These are phyloP conservation scores for Scotopteryx bipunctaria DNA, from an alignment of 2,888 invertebrate species.

Conservation along the genomic window DNA sequence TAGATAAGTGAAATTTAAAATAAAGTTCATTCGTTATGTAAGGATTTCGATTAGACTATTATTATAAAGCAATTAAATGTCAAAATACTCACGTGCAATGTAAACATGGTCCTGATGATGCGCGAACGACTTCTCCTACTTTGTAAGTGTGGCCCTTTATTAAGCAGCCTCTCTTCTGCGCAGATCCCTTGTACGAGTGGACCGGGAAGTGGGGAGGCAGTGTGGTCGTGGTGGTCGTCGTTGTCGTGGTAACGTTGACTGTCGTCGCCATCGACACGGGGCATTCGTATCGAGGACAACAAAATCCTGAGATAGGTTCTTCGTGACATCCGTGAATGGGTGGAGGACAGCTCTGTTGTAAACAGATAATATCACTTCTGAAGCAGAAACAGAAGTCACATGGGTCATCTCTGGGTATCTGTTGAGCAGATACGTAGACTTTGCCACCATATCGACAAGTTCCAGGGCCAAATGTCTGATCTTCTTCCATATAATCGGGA, in stretches of 20 bases:
- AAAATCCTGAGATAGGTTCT: conserved; percentile 96
- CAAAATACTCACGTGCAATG: conserved; percentile 93
- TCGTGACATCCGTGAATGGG: conserved; percentile 96
- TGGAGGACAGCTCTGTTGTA: conserved; percentile 97
- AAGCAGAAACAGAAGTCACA: conserved; percentile 99
- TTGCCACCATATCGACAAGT: conserved; percentile 96
- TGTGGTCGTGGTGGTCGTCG: conserved; percentile 93
- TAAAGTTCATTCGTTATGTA: no score
- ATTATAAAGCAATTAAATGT: no score
- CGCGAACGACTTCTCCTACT: conserved; percentile 92
- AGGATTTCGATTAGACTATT: no score
- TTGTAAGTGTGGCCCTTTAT: conserved; percentile 92
- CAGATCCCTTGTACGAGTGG: conserved; percentile 90
- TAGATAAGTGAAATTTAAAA: background rate
- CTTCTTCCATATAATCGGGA: conserved; percentile 90
- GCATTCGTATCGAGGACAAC: conserved; percentile 97
- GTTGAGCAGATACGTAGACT: conserved; percentile 96
- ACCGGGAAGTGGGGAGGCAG: conserved; percentile 92
- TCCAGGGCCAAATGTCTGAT: conserved; percentile 92
- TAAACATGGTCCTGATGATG: conserved; percentile 96
- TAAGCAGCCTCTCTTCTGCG: conserved; percentile 91
- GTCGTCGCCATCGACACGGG: conserved; percentile 94
- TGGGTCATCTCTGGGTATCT: conserved; percentile 96
- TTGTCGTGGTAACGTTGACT: conserved; percentile 92
- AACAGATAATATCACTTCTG: conserved; percentile 96